A percentile compares a stretch with the other conserved stretches of the same genome.
These are phyloP conservation scores for Chelmon rostratus DNA, from an alignment of 2,797 vertebrate genomes.

Conservation along the genomic window DNA sequence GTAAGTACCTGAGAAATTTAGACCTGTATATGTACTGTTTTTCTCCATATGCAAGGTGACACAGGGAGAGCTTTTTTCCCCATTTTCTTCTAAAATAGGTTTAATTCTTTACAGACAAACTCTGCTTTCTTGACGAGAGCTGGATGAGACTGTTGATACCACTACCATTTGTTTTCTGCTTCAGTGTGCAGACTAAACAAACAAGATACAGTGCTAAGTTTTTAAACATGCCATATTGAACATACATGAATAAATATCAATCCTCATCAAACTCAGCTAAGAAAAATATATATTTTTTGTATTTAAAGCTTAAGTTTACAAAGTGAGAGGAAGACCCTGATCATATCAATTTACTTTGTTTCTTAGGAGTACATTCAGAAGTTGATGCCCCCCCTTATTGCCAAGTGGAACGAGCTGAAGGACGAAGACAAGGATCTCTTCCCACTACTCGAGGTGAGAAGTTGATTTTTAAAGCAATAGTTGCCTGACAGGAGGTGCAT, in stretches of 20 bases:
- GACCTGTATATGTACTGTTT: neutral
- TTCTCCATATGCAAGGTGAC: neutral
- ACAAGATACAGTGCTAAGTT: too few species aligned
- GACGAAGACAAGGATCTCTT: slow-evolving; percentile 98
- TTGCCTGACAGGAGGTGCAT: neutral
- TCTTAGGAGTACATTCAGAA: slow-evolving; percentile 95
- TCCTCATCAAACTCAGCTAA: too few species aligned
- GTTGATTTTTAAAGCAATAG: neutral
- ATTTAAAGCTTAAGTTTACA: neutral
- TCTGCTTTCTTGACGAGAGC: too few species aligned
- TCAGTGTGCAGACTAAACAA: too few species aligned
- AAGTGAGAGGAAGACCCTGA: neutral
- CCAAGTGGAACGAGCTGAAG: slow-evolving; percentile 97
- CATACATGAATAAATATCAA: too few species aligned
- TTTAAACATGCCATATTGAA: too few species aligned
- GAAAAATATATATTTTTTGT: too few species aligned
- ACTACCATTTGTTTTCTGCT: too few species aligned
- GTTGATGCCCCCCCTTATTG: slow-evolving; percentile 96
- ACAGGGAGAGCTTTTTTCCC: neutral
- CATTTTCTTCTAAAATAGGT: neutral
- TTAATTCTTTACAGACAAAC: too few species aligned
- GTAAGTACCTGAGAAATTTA: slow-evolving; percentile 74
- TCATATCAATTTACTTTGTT: neutral
- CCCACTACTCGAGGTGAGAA: slow-evolving; percentile 91
- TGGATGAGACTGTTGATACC: too few species aligned